Evolutionary conservation across 2,888 invertebrate genomes (phyloP), one percentile per base, ranked within the genome.

Genomic region (Bombylius discolor): DNA sequence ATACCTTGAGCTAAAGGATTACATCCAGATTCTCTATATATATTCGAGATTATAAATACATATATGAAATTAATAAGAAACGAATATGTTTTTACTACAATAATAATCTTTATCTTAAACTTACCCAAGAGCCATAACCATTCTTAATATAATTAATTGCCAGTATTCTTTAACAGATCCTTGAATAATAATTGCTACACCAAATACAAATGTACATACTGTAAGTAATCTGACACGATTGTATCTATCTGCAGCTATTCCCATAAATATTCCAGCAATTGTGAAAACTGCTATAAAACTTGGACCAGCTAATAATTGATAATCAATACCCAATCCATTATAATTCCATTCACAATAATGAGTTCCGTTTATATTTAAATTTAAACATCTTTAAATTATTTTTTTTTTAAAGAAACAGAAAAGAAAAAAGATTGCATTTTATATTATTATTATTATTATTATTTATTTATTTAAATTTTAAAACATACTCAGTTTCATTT

Each of bases 251-350:
- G 91, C 91, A 1, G 87, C 82, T 53, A 89, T 77, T 3, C 94
- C 93, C 64, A 94, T 79, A 52, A 89, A 77, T 11, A 95, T 86
- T 1, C 94, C 94, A 44, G 87, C 85, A 51, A 95, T 78, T 1
- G 94, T 94, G 75, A 89, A 95, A 44, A 94, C 85, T 3, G 91
- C 85, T 70, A 95, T 93, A 75, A 92, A 95, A 62, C 89, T 88
- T 0, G 95, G 94, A 0, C 95, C 95, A 1, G 94, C 94, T 59
- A 95, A 75, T 60, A 94, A 82, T 75, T 95, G 94, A 74, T 95
- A 95, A 69, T 92, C 90, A 59, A 92, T 78, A 12, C 94, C 95
- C 55, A 93, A 79, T 0, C 95, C 95, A 68, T 90, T 93, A 79
- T 92, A 92, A 68, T 86, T 87, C 93, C 93, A 95, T 68, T 89